phyloP scores from a whole-genome alignment of 2,113 vertebrate genomes.

The Genyomyrus donnyi region DNA sequence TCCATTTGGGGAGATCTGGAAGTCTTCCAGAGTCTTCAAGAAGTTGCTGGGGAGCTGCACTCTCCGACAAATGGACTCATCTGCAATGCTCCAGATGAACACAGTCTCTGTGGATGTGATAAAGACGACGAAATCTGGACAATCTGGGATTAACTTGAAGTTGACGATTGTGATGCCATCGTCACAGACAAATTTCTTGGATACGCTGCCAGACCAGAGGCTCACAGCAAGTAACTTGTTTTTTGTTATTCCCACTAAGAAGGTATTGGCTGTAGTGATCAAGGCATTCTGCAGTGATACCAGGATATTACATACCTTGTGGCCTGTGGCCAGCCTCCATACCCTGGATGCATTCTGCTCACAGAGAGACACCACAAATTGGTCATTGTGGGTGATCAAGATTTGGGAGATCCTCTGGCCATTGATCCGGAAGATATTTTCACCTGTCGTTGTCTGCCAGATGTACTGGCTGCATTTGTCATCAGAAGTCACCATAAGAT shows the following conservation, averaged over 20 bases:
- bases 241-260: conserved; percentile 86
- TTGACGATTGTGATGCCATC: conserved; percentile 88
- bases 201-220: conserved; percentile 95
- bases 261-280: conserved; percentile 94
- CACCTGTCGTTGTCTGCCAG: conserved; percentile 86
- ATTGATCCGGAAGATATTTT: conserved; percentile 94
- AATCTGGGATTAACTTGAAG: conserved; percentile 91
- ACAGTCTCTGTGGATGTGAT: conserved; percentile 91
- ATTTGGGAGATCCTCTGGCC: conserved; percentile 92
- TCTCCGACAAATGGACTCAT: conserved; percentile 85
- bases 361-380: conserved; percentile 96
- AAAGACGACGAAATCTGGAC: conserved; percentile 86
- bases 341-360: conserved; percentile 95
- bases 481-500: conserved; percentile 92
- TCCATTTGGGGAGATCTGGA: conserved; percentile 94
- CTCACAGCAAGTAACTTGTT: conserved; percentile 95
- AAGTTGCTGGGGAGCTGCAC: conserved; percentile 89
- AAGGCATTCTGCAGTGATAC: conserved; percentile 93
- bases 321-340: conserved; percentile 90
- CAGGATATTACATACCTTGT: conserved; percentile 95
- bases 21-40: conserved; percentile 89
- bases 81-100: conserved; percentile 90
- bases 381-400: conserved; percentile 94
- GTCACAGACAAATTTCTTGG: conserved; percentile 93
- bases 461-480: conserved; percentile 95